These are phyloP conservation scores for Phenganax marumi DNA, from an alignment of 92 coral and sea anemone genomes.

Conservation along the genomic window DNA sequence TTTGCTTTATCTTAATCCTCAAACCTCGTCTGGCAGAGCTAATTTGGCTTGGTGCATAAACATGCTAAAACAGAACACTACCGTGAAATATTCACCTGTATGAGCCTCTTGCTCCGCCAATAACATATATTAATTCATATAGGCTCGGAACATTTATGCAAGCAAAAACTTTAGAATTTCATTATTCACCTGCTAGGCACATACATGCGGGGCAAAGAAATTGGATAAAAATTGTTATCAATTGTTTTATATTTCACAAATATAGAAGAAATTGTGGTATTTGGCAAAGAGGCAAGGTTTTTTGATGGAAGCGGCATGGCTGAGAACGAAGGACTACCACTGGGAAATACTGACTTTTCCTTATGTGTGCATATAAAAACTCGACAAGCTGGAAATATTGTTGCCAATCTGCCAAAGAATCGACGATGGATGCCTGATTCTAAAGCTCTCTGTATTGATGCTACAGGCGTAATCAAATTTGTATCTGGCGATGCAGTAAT, in stretches of 20 bases:
- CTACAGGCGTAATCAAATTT: slow-evolving; percentile 10
- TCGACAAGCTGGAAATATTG: not conserved
- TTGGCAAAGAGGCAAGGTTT: not conserved
- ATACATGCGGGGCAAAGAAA: not conserved
- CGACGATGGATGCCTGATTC: not conserved
- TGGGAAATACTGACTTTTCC: slow-evolving; percentile 25
- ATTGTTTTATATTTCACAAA: not conserved
- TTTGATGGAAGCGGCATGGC: slow-evolving; percentile 8
- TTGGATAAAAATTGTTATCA: too few relatives aligned
- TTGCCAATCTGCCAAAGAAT: slow-evolving; percentile 8
- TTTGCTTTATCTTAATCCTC: too few relatives aligned
- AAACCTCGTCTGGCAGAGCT: too few relatives aligned
- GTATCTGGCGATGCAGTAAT: not conserved
- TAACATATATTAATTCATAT: too few relatives aligned
- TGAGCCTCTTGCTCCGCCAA: too few relatives aligned
- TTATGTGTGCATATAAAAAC: slow-evolving; percentile 19
- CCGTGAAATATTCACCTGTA: too few relatives aligned
- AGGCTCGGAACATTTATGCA: too few relatives aligned
- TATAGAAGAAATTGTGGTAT: slow-evolving; percentile 9
- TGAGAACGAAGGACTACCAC: not conserved
- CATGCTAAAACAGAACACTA: too few relatives aligned
- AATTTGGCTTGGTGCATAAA: too few relatives aligned
- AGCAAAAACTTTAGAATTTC: too few relatives aligned
- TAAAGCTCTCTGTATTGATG: slow-evolving; percentile 26
- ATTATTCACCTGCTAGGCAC: not conserved